phyloP scores from a whole-genome alignment of 2,113 vertebrate species.

The Rhabdomys dilectus region DNA sequence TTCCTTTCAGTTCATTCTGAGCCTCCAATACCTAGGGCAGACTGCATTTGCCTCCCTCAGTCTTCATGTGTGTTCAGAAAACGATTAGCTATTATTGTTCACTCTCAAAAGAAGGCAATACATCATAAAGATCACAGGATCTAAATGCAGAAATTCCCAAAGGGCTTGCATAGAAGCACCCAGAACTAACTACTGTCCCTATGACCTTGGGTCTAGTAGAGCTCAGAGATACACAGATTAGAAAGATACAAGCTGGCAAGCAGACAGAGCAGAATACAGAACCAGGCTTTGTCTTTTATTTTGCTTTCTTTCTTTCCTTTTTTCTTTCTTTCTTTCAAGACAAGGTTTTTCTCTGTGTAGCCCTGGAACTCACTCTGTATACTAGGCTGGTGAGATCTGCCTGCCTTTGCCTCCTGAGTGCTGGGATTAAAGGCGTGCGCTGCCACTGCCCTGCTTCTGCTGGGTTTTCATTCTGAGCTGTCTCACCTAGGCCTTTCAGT shows the following conservation, averaged over 20 bases:
- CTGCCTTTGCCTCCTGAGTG: background rate
- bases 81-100: background rate
- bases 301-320: background rate
- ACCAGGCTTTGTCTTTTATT: background rate
- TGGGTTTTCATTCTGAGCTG: background rate
- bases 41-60: background rate
- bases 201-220: background rate
- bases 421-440: fast-evolving
- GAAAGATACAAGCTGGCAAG: background rate
- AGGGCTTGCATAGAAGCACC: background rate
- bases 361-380: background rate
- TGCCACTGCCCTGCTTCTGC: background rate
- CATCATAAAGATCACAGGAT: background rate
- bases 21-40: background rate
- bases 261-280: background rate
- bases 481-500: background rate
- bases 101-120: background rate
- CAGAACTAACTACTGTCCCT: background rate
- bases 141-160: background rate
- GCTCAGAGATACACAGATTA: background rate
- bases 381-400: background rate
- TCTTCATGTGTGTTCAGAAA: background rate
- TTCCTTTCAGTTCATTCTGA: background rate
- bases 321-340: background rate
- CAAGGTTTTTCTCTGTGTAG: background rate